Base-by-base conservation (phyloP, 1,140 invertebrate species). In the Cylas formicarius region DNA sequence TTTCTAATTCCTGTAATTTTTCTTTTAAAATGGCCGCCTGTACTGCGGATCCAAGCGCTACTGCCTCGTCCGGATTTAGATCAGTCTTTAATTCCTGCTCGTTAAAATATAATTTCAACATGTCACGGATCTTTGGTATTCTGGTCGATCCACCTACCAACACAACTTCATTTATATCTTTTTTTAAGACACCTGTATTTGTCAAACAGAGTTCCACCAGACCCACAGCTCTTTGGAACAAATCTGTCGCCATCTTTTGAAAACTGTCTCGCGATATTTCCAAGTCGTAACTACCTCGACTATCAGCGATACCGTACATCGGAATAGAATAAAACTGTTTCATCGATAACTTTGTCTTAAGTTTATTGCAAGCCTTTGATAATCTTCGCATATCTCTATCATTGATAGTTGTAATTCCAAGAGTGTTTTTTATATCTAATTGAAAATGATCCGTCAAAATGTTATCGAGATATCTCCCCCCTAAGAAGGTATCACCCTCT, bases 191-290 rank as follows among this genome's bases (percentile, higher is more conserved):
- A 24, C 40, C 43, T 0, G 36, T 31, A 13, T 51, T 40, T 13
- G 21, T 5, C 6, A 54, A 27, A 33, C 48, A 54, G 21, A 41
- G 17, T 13, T 47, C 32, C 11, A 54, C 38, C 26, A 49, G 24
- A 0, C 29, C 29, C 7, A 44, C 44, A 9, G 44, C 31, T 20
- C 37, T 14, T 58, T 83, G 81, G 40, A 89, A 77, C 20, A 87
- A 67, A 51, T 76, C 73, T 24, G 69, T 74, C 14, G 82, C 80
- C 14, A 88, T 66, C 17, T 62, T 68, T 66, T 88, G 85, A 64
- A 88, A 82, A 63, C 86, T 82, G 2, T 81, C 68, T 42, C 84
- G 61, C 5, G 80, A 72, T n/a, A 87, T 55, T 55, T 84, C 84
- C 26, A 84, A 53, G 61, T 82, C 84, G 75, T 87, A 76, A 60